Base-by-base conservation (phyloP, 2,797 vertebrate species). In the Xerus rutilus region DNA sequence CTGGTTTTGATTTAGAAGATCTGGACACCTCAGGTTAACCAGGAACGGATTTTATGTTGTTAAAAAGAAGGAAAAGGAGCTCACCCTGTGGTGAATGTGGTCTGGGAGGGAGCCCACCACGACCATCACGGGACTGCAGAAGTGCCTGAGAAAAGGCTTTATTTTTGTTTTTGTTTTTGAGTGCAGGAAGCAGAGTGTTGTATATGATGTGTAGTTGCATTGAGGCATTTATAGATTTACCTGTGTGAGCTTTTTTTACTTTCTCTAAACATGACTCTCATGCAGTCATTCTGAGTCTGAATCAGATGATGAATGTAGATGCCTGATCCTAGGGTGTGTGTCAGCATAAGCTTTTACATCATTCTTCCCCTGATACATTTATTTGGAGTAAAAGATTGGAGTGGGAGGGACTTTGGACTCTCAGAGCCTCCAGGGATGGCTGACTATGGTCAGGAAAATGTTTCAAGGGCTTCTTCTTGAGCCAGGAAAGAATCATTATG, bases 281-380 rank as follows among this genome's bases (percentile, higher is more conserved):
- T 3, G 15, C 67, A 81, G 43, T 30, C 4, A 0, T 32, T 35
- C 32, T 0, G 14, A 39, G 28, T 83, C 87, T 54, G 20, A 20
- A 14, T 25, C 6, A 9, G 52, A 17, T 4, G 59, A 15, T 7
- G 14, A 8, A 5, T 11, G 3, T 35, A 7, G 32, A n/a, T 30
- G 54, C n/a, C 64, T 4, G 20, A 52, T 35, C 32, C 0, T 0
- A 0, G 21, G 6, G 2, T 21, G 23, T 49, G n/a, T 39, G 30
- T 74, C 32, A 30, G 15, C 20, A 0, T 62, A 0, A 30, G 10
- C 62, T 70, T 81, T 59, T 32, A 5, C 32, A 12, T 39, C n/a
- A 14, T 64, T 49, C 35, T 89, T 47, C 7, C 57, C 12, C 2
- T 3, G 4, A 11, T 17, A 7, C 35, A 15, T 69, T n/a, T 35